Evolutionary conservation across 2,113 vertebrate species (phyloP).

Genomic region (Trematomus loennbergii): DNA sequence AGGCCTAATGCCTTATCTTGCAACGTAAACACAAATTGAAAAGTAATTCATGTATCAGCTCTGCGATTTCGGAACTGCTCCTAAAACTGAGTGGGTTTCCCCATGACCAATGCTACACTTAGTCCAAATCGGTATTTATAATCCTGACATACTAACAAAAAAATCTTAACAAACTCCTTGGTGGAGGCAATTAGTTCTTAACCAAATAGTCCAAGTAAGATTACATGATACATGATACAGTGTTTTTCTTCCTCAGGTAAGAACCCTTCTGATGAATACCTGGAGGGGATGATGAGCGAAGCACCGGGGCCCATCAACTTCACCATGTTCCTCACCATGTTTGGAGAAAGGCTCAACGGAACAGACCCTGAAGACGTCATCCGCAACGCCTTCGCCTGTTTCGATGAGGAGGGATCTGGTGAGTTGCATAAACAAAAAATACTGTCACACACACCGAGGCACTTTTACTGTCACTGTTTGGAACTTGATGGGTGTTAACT

Average conservation of each 20-base stretch:
- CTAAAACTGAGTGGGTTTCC: neutral
- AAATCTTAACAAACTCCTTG: too few species aligned
- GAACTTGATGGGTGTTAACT: neutral
- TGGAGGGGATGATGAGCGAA: conserved; percentile 99
- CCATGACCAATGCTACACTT: neutral
- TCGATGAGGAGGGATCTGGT: conserved; percentile 97
- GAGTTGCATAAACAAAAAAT: neutral
- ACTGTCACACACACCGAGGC: neutral
- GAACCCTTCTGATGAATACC: conserved; percentile 97
- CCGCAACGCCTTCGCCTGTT: conserved; percentile 98
- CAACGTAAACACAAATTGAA: too few species aligned
- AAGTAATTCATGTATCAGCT: neutral
- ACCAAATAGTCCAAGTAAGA: neutral
- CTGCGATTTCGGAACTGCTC: neutral
- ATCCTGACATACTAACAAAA: too few species aligned
- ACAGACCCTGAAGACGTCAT: conserved; percentile 98
- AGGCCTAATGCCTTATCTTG: too few species aligned
- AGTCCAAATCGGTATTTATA: neutral
- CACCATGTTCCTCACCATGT: conserved; percentile 99
- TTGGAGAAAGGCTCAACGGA: conserved; percentile 96
- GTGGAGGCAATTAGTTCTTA: neutral
- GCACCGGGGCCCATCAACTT: conserved; percentile 99
- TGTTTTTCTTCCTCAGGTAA: conserved; percentile 86
- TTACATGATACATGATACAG: neutral
- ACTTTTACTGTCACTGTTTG: too few species aligned